These are phyloP conservation scores for Darevskia nairensis DNA, from an alignment of 2,797 vertebrate genomes.

Conservation along the genomic window DNA sequence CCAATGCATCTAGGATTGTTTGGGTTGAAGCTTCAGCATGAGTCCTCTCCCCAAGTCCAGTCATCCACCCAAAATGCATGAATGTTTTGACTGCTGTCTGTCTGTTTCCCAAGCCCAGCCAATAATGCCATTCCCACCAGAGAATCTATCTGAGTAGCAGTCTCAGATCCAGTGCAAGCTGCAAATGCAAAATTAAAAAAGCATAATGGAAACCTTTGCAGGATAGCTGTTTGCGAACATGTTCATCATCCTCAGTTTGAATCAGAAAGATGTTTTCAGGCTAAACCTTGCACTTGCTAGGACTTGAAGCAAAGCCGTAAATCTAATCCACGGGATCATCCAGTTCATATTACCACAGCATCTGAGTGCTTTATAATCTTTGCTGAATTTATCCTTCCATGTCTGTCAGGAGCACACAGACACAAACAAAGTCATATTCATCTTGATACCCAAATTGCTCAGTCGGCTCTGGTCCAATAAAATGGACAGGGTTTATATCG, in stretches of 20 bases:
- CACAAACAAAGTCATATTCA: not conserved
- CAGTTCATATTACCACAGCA: not conserved
- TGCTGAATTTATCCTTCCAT: not conserved
- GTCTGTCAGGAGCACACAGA: not conserved
- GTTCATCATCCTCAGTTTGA: slow-evolving; percentile 19
- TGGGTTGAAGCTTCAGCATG: too few species aligned
- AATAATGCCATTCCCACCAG: slow-evolving; percentile 7
- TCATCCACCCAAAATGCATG: too few species aligned
- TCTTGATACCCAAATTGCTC: not conserved
- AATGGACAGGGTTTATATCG: not conserved
- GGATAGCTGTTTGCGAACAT: not conserved
- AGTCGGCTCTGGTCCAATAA: not conserved
- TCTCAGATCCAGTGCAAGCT: not conserved
- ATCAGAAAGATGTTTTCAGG: not conserved
- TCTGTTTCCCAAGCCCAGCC: not conserved
- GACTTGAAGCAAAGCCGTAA: slow-evolving; percentile 13
- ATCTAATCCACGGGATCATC: slow-evolving; percentile 6
- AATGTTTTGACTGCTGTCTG: not conserved
- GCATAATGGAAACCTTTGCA: not conserved
- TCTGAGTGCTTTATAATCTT: not conserved
- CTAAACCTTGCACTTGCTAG: not conserved
- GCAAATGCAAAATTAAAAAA: not conserved
- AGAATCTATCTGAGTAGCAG: not conserved
- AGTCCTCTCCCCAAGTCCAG: too few species aligned
- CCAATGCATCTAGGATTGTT: too few species aligned